Evolutionary conservation across 2,888 invertebrate genomes (phyloP), one percentile per base, ranked within the genome.

Genomic region (Aromia moschata): DNA sequence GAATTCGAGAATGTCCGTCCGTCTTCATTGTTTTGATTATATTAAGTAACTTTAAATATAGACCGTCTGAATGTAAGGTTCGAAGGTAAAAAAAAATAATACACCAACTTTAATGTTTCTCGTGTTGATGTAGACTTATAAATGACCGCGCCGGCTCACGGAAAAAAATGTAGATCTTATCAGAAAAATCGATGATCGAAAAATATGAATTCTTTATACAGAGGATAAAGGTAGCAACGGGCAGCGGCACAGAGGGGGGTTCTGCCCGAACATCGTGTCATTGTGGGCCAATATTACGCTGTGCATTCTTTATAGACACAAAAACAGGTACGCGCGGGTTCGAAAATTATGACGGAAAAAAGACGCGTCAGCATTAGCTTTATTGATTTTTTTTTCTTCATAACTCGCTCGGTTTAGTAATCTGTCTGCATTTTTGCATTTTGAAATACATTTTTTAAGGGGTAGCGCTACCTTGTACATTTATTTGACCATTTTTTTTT

Each of bases 101-200:
- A 51, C 16, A 47, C 25, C 15, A 36, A 49, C 49, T 15, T 20
- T 38, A 51, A 51, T 51, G 40, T 51, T 51, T 46, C 40, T 40
- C 40, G 54, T 45, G 54, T 54, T 54, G 54, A 54, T 54, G 54
- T 54, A 45, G 54, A 54, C 45, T 54, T 45, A 54, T 54, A 54
- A 54, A 54, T 54, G 54, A 54, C 54, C 38, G 15, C 25, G 44
- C 40, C 38, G 30, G 30, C 31, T 40, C 31, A n/a, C n/a, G n/a
- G n/a, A n/a, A 25, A 72, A 76, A 77, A 77, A 75, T 79, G 77
- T 79, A 77, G 78, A 79, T 79, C 77, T 79, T 78, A 79, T 79
- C 78, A 73, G 64, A 73, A 74, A 78, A 79, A 79, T 79, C 79
- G 79, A 79, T 77, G 77, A 79, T 79, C 78, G 78, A 75, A 79